These are phyloP conservation scores for Siniperca undulata DNA, from an alignment of 2,797 vertebrate genomes.

Conservation along the genomic window DNA sequence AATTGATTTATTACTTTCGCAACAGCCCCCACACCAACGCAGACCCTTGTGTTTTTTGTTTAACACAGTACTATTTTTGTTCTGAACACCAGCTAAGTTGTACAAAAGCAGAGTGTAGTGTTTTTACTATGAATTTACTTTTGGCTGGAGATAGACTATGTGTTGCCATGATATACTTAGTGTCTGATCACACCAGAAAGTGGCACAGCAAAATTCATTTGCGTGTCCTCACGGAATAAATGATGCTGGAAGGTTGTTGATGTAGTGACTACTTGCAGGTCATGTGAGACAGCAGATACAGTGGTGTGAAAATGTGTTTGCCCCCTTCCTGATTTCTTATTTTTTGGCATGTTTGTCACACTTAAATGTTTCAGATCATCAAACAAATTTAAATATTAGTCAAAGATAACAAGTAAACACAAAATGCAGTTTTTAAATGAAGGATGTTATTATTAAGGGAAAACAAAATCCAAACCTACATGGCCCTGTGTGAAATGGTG, in stretches of 20 bases:
- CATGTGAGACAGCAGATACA: not conserved
- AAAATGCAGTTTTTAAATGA: too few relatives aligned
- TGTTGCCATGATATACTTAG: not conserved
- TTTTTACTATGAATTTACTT: conserved; percentile 1
- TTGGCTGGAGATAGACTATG: not conserved
- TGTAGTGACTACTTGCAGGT: not conserved
- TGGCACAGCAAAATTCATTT: not conserved
- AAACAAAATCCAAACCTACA: too few relatives aligned
- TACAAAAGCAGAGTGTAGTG: not conserved
- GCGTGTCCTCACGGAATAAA: not conserved
- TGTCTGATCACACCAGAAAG: not conserved
- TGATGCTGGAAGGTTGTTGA: not conserved
- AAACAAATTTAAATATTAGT: too few relatives aligned
- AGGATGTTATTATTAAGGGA: too few relatives aligned
- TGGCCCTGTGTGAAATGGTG: too few relatives aligned
- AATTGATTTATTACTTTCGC: not conserved
- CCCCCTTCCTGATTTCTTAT: too few relatives aligned
- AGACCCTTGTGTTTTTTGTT: not conserved
- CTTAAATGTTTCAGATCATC: too few relatives aligned
- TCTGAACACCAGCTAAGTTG: not conserved
- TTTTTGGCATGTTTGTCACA: too few relatives aligned
- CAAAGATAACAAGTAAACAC: too few relatives aligned
- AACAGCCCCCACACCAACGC: not conserved
- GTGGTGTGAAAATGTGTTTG: too few relatives aligned
- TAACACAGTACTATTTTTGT: not conserved